Percentiles rank a stretch among this genome's conserved stretches.
Evolutionary conservation across 2,113 vertebrate species (phyloP).

Genomic region (Casuarius casuarius): DNA sequence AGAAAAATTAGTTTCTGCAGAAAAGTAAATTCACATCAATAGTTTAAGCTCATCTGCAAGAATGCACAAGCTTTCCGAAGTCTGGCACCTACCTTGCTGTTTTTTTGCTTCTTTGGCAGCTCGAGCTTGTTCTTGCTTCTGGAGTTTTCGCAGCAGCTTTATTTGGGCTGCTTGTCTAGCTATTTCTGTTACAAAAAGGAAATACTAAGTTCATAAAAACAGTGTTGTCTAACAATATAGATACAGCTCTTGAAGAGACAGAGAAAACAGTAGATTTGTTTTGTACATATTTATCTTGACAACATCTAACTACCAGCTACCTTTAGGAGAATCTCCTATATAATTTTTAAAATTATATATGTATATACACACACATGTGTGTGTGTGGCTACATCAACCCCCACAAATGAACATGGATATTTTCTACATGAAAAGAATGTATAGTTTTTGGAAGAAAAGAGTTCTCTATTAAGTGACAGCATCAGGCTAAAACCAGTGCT

Average conservation of each 20-base stretch:
- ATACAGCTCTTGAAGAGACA: not conserved
- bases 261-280: not conserved
- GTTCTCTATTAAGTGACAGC: not conserved
- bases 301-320: not conserved
- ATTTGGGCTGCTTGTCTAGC: conserved; percentile 95
- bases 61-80: not conserved
- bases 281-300: not conserved
- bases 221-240: not conserved
- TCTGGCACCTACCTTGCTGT: conserved; percentile 84
- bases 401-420: not conserved
- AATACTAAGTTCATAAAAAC: not conserved
- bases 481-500: not conserved
- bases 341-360: not conserved
- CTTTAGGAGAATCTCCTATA: not conserved
- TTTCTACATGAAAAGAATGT: not conserved
- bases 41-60: not conserved
- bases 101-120: conserved; percentile 94
- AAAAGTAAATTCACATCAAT: not conserved
- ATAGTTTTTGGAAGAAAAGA: not conserved
- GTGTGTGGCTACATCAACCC: not conserved
- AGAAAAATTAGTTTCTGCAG: conserved; percentile 17
- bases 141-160: conserved; percentile 93
- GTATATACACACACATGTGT: no score
- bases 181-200: conserved; percentile 84
- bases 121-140: conserved; percentile 91